Conservation (phyloP, 2,888 invertebrate species). For the Hofmannophila pseudospretella region DNA sequence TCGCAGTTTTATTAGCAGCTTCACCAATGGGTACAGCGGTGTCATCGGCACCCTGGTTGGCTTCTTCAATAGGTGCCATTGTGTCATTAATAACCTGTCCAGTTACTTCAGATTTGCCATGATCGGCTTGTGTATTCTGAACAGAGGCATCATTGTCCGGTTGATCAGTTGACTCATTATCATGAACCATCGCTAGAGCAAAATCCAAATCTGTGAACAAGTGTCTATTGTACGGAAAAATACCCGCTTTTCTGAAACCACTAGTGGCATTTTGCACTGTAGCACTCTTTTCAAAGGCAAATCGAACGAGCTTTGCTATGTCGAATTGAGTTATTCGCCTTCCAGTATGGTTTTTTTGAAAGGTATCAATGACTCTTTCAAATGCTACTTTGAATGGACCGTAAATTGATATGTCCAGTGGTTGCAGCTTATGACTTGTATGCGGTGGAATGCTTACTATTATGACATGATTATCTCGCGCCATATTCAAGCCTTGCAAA, state of each 20-base stretch:
- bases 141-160: not conserved
- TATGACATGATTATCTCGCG: not conserved
- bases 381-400: conserved; percentile 1
- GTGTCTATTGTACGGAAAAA: conserved; percentile 11
- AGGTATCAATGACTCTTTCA: not conserved
- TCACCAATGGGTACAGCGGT: too few species aligned
- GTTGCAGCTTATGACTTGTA: conserved; percentile 4
- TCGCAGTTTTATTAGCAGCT: too few species aligned
- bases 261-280: not conserved
- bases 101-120: conserved; percentile 3
- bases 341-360: conserved; percentile 2
- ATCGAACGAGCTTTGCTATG: not conserved
- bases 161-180: conserved; percentile 3
- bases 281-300: not conserved
- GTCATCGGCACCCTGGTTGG: not conserved
- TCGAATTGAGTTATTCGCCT: not conserved
- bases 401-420: conserved; percentile 3
- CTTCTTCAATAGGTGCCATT: conserved; percentile 1
- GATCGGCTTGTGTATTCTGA: conserved; percentile 1
- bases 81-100: not conserved
- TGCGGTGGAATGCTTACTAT: not conserved
- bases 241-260: not conserved
- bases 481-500: not conserved
- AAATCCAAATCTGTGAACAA: conserved; percentile 17
- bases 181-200: conserved; percentile 9